Percentiles rank a stretch among this genome's conserved stretches.
Conservation (phyloP, 2,888 invertebrate genomes). For the Zaprionus lineosus region DNA sequence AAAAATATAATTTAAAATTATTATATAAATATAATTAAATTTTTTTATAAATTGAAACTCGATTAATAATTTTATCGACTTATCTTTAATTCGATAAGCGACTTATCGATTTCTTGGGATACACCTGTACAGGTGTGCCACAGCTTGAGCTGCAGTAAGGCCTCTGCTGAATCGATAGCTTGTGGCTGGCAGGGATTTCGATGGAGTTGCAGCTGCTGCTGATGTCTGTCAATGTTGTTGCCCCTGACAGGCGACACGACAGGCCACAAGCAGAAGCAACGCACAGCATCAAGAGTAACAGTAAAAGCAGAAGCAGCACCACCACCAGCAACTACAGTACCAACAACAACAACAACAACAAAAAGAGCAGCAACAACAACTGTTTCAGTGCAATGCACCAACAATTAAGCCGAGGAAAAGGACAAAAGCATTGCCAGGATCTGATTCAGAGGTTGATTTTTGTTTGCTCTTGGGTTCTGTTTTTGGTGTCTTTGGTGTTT, state of each 20-base stretch:
- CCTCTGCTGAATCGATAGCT: not conserved
- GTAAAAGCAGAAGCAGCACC: no score
- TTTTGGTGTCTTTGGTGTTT: constrained; percentile 9
- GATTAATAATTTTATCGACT: no score
- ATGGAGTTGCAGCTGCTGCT: constrained; percentile 11
- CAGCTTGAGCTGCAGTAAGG: no score
- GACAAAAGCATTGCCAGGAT: constrained; percentile 10
- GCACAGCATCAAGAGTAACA: constrained; percentile 1
- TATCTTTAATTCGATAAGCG: not conserved
- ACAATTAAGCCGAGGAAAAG: not conserved
- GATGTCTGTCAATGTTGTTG: constrained; percentile 15
- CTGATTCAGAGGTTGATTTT: constrained; percentile 1
- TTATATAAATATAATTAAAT: no score
- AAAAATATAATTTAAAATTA: no score
- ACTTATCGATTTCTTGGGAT: not conserved
- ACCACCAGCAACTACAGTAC: no score
- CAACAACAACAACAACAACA: no score
- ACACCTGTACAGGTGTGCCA: no score
- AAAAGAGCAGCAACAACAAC: no score
- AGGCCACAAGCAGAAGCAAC: constrained; percentile 1
- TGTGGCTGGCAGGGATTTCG: not conserved
- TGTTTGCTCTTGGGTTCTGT: constrained; percentile 14
- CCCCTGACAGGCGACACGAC: constrained; percentile 31
- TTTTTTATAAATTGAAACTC: no score
- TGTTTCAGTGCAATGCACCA: constrained; percentile 29